A percentile compares a stretch with the other conserved stretches of the same genome.
phyloP scores from a whole-genome alignment of 2,888 invertebrate species.

The Ophraella communa region DNA sequence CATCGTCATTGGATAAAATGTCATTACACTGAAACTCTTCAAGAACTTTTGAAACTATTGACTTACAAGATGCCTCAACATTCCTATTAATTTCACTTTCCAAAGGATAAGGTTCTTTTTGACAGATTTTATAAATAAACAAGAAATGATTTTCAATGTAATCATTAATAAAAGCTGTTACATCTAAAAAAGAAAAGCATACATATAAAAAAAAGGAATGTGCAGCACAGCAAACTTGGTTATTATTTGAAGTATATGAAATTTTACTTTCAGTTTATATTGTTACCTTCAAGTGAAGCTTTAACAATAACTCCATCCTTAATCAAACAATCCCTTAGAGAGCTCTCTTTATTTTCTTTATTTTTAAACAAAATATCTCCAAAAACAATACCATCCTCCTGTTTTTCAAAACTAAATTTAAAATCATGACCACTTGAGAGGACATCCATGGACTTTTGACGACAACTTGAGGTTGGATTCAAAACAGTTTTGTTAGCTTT shows the following conservation, averaged over 20 bases:
- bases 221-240: no score
- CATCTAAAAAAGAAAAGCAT: slow-evolving; percentile 31
- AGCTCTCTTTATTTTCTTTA: slow-evolving; percentile 30
- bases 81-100: slow-evolving; percentile 1
- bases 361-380: slow-evolving; percentile 44
- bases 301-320: slow-evolving; percentile 19
- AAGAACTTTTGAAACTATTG: slow-evolving; percentile 18
- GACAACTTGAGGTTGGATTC: slow-evolving; percentile 26
- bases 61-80: not conserved
- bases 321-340: slow-evolving; percentile 36
- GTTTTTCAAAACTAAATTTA: slow-evolving; percentile 33
- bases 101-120: slow-evolving; percentile 10
- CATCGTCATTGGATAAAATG: slow-evolving; percentile 11
- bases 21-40: slow-evolving; percentile 23
- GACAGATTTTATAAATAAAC: slow-evolving; percentile 32
- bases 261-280: no score
- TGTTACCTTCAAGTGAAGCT: slow-evolving; percentile 16
- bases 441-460: slow-evolving; percentile 27
- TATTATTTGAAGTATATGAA: not conserved
- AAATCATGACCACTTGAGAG: slow-evolving; percentile 25
- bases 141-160: slow-evolving; percentile 38
- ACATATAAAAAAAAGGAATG: no score
- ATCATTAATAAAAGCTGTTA: slow-evolving; percentile 32
- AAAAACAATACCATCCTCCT: slow-evolving; percentile 39
- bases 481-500: slow-evolving; percentile 21